Percentiles rank a stretch among this genome's conserved stretches.
These are phyloP conservation scores for Neoscelio sp. DNA, from an alignment of 2,888 invertebrate genomes.

Conservation along the genomic window DNA sequence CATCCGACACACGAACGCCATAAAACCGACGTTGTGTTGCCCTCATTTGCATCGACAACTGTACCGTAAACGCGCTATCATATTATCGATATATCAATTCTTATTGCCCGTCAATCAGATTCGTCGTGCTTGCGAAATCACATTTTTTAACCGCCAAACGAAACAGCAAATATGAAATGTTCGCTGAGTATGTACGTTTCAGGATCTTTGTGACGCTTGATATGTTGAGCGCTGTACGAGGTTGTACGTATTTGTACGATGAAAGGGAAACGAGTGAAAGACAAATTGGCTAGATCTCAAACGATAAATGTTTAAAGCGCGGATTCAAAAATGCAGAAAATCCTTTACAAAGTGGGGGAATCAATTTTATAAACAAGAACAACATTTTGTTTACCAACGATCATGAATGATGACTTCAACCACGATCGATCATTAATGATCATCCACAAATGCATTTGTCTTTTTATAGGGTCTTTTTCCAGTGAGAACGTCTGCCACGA, in stretches of 20 bases:
- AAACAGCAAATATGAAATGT: slow-evolving; percentile 35
- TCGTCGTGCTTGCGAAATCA: slow-evolving; percentile 49
- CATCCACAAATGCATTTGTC: too few species aligned
- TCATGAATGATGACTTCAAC: too few species aligned
- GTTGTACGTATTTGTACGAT: slow-evolving; percentile 35
- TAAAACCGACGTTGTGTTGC: slow-evolving; percentile 44
- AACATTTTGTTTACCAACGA: too few species aligned
- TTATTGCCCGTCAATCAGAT: slow-evolving; percentile 67
- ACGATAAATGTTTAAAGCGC: too few species aligned
- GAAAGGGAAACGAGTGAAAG: slow-evolving; percentile 28
- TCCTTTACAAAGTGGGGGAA: too few species aligned
- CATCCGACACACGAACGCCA: slow-evolving; percentile 52
- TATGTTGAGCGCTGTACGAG: slow-evolving; percentile 17
- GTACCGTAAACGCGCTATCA: slow-evolving; percentile 49
- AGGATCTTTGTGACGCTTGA: slow-evolving; percentile 21
- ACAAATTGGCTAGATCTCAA: slow-evolving; percentile 20
- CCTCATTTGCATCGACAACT: slow-evolving; percentile 68
- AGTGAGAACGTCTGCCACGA: too few species aligned
- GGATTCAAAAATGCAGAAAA: too few species aligned
- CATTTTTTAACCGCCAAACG: slow-evolving; percentile 41
- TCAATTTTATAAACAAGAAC: too few species aligned
- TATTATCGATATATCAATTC: slow-evolving; percentile 66
- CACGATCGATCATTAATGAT: too few species aligned
- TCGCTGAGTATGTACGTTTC: slow-evolving; percentile 6
- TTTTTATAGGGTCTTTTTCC: too few species aligned